Evolutionary conservation across 2,888 invertebrate genomes (phyloP).

Genomic region (Priocnemis perturbator): DNA sequence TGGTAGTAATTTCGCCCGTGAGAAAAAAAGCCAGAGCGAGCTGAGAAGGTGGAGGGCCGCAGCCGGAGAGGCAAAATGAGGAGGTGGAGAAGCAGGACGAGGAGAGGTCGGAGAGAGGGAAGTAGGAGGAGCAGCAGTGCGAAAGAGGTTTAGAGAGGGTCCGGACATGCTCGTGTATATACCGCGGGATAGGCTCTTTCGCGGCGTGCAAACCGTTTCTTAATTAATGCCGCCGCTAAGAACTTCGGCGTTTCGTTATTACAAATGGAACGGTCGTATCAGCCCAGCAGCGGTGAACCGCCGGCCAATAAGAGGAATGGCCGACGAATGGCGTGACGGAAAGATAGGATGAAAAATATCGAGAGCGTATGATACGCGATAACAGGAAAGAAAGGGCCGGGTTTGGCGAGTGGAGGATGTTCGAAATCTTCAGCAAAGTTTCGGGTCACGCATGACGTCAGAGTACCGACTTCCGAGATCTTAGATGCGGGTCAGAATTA

Average conservation of each 20-base stretch:
- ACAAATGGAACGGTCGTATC: conserved; percentile 34
- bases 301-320: neutral
- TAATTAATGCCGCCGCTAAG: conserved; percentile 51
- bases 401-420: too few relatives aligned
- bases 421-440: too few relatives aligned
- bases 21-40: conserved; percentile 20
- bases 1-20: conserved; percentile 15
- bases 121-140: conserved; percentile 14
- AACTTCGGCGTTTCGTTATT: conserved; percentile 37
- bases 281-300: neutral
- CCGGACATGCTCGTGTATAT: conserved; percentile 7
- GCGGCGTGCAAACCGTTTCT: conserved; percentile 32
- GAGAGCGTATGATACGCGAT: neutral
- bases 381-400: neutral
- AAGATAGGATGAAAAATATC: too few relatives aligned
- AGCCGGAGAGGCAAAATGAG: conserved; percentile 17
- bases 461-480: too few relatives aligned
- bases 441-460: too few relatives aligned
- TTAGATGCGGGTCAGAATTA: too few relatives aligned
- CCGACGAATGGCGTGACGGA: too few relatives aligned
- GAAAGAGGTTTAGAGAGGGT: conserved; percentile 13
- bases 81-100: conserved; percentile 2
- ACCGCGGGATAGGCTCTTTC: conserved; percentile 28
- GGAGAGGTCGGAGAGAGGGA: conserved; percentile 11
- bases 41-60: conserved; percentile 28